A percentile compares a stretch with the other conserved stretches of the same genome.
These are phyloP conservation scores for Burhinus bistriatus DNA, from an alignment of 2,113 vertebrate genomes.

Conservation along the genomic window DNA sequence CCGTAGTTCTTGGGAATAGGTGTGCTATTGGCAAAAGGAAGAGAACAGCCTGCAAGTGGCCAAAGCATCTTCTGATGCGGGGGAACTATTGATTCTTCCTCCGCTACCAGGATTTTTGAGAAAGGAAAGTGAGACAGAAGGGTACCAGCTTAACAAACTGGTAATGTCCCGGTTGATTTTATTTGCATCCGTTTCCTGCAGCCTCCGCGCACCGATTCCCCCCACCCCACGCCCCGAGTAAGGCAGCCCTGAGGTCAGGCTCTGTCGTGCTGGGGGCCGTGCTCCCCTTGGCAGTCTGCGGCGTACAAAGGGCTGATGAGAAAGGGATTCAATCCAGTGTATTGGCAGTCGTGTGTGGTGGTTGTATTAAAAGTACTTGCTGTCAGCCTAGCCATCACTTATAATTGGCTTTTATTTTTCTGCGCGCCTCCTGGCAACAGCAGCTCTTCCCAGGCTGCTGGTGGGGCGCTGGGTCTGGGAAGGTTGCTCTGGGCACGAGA, in stretches of 20 bases:
- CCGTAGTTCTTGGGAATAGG: background rate
- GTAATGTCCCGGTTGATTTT: background rate
- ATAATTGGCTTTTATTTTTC: conserved; percentile 41
- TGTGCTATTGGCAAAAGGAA: background rate
- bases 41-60: background rate
- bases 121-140: background rate
- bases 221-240: background rate
- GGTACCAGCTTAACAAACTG: background rate
- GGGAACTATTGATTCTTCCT: background rate
- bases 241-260: background rate
- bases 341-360: background rate
- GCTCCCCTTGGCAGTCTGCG: background rate
- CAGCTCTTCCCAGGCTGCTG: conserved; percentile 29
- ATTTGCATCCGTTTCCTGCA: background rate
- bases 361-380: conserved; percentile 15
- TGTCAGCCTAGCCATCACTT: conserved; percentile 38
- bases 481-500: background rate
- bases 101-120: background rate
- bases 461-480: background rate
- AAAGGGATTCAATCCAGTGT: background rate
- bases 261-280: background rate
- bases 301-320: conserved; percentile 15
- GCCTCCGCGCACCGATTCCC: background rate
- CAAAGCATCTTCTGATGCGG: background rate
- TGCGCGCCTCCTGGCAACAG: conserved; percentile 17